phyloP scores from a whole-genome alignment of 1,140 invertebrate species.

The Euschistus heros region DNA sequence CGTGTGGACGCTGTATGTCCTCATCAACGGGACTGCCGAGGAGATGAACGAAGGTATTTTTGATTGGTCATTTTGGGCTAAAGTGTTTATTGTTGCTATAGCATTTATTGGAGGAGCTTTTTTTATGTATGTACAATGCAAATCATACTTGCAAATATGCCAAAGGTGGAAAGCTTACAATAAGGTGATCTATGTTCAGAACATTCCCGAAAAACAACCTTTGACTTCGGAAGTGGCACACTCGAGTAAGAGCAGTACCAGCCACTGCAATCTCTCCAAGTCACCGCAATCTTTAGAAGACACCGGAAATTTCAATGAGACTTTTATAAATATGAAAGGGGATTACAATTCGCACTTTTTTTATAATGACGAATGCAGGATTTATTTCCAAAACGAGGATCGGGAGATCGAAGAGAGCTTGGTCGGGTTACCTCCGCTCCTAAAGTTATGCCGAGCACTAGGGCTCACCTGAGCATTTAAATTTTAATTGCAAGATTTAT shows the following conservation, averaged over 20 bases:
- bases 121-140: conserved; percentile 95
- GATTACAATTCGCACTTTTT: conserved; percentile 33
- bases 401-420: conserved; percentile 15
- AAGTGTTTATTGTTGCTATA: conserved; percentile 89
- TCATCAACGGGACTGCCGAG: conserved; percentile 86
- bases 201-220: conserved; percentile 60
- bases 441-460: too few relatives aligned
- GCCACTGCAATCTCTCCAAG: neutral
- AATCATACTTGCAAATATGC: conserved; percentile 84
- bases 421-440: conserved; percentile 12
- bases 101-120: conserved; percentile 88
- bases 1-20: conserved; percentile 90
- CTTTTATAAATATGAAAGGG: conserved; percentile 32
- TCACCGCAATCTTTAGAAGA: neutral
- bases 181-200: conserved; percentile 82
- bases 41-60: conserved; percentile 67
- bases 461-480: too few relatives aligned
- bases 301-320: conserved; percentile 25
- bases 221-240: neutral
- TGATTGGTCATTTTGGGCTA: conserved; percentile 97
- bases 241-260: neutral
- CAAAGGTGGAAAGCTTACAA: conserved; percentile 87
- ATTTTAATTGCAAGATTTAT: too few relatives aligned
- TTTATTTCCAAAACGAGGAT: conserved; percentile 30
- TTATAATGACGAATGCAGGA: conserved; percentile 32